Conservation (phyloP, 2,888 invertebrate species). For the Sminthurinus aureus region DNA sequence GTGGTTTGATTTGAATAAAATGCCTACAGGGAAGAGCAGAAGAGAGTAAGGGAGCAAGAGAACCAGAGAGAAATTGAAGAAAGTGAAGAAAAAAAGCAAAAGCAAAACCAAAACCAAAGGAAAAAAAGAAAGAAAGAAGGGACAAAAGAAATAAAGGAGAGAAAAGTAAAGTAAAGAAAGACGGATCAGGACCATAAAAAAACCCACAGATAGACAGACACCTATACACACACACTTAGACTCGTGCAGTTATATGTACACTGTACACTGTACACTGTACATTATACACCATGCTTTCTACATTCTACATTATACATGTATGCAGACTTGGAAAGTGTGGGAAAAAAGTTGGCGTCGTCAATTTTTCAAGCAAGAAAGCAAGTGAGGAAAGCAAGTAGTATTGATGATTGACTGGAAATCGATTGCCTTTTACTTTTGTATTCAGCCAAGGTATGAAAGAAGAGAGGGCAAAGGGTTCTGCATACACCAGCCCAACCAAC, state of each 20-base stretch:
- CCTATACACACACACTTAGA: too few species aligned
- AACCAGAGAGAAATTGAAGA: neutral
- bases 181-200: neutral
- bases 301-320: neutral
- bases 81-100: conserved; percentile 2
- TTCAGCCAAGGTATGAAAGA: conserved; percentile 33
- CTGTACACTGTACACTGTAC: neutral
- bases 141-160: neutral
- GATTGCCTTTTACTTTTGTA: conserved; percentile 39
- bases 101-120: too few species aligned
- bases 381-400: conserved; percentile 36
- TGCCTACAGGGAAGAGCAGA: conserved; percentile 37
- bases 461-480: conserved; percentile 43
- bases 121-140: neutral
- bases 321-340: conserved; percentile 14
- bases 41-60: conserved; percentile 6
- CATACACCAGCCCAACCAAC: neutral
- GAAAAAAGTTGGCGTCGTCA: conserved; percentile 40
- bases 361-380: conserved; percentile 39
- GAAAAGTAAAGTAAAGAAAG: neutral
- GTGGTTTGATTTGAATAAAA: conserved; percentile 41
- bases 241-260: neutral
- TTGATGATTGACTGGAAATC: conserved; percentile 50
- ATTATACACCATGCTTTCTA: too few species aligned
- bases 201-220: neutral